A percentile compares a stretch with the other conserved stretches of the same genome.
These are phyloP conservation scores for Shinisaurus crocodilurus DNA, from an alignment of 2,113 vertebrate genomes.

Conservation along the genomic window DNA sequence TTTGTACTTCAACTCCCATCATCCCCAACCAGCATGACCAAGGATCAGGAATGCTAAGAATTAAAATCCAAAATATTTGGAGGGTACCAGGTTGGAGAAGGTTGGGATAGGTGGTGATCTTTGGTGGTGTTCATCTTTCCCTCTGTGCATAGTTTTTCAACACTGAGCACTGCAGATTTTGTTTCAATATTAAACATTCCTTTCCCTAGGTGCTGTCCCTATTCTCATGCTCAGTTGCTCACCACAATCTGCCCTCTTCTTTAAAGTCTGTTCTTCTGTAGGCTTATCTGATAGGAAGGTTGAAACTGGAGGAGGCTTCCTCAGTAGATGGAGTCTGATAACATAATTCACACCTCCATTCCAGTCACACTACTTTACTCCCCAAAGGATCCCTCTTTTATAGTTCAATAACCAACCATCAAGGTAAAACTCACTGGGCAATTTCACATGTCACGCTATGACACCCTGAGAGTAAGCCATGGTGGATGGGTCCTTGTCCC, in stretches of 20 bases:
- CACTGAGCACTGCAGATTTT: not conserved
- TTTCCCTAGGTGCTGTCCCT: not conserved
- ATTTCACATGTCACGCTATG: too few species aligned
- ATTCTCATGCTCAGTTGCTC: not conserved
- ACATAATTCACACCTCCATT: not conserved
- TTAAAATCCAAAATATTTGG: too few species aligned
- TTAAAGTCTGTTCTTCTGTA: not conserved
- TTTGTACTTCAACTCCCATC: too few species aligned
- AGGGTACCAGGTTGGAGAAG: too few species aligned
- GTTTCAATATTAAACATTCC: not conserved
- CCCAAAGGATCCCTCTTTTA: not conserved
- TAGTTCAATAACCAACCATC: not conserved
- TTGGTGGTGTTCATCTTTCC: not conserved
- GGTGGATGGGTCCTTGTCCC: too few species aligned
- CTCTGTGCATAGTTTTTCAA: not conserved
- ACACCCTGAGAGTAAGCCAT: too few species aligned
- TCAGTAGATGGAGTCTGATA: not conserved
- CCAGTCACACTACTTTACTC: not conserved
- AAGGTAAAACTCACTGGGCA: not conserved
- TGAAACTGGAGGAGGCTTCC: too few species aligned
- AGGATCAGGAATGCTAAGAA: too few species aligned
- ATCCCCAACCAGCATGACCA: too few species aligned
- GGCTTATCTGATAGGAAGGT: not conserved
- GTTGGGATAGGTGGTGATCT: too few species aligned
- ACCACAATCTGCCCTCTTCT: not conserved